phyloP scores from a whole-genome alignment of 2,888 invertebrate genomes.

The Automeris io region DNA sequence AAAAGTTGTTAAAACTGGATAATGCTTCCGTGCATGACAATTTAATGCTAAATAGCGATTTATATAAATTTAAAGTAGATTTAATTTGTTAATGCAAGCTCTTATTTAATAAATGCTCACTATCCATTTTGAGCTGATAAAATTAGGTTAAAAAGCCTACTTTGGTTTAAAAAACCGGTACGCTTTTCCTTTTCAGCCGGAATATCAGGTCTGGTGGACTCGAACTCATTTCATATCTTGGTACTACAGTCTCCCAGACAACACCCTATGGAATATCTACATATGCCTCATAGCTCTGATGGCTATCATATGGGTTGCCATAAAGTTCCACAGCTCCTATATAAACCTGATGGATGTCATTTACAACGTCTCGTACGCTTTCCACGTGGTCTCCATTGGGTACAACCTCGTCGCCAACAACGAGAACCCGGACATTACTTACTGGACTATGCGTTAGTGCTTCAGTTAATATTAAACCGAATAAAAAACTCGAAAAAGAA shows the following conservation, averaged over 20 bases:
- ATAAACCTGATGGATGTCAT: constrained; percentile 22
- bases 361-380: constrained; percentile 38
- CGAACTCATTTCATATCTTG: constrained; percentile 18
- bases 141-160: too few species aligned
- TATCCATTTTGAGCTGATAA: too few species aligned
- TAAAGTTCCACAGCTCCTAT: constrained; percentile 13
- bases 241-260: constrained; percentile 34
- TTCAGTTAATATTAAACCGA: too few species aligned
- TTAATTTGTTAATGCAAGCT: too few species aligned
- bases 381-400: constrained; percentile 32
- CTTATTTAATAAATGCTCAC: too few species aligned
- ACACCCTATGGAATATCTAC: constrained; percentile 40
- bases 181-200: constrained; percentile 23
- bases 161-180: too few species aligned
- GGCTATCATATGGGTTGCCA: constrained; percentile 26
- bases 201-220: constrained; percentile 41
- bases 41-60: too few species aligned
- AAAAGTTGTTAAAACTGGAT: too few species aligned
- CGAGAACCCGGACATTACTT: constrained; percentile 16
- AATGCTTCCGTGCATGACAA: too few species aligned
- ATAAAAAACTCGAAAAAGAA: too few species aligned
- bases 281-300: constrained; percentile 33
- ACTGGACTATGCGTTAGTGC: constrained; percentile 24
- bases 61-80: too few species aligned
- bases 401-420: constrained; percentile 20